Evolutionary conservation across 2,888 invertebrate genomes (phyloP).

Genomic region (Girardia tigrina): DNA sequence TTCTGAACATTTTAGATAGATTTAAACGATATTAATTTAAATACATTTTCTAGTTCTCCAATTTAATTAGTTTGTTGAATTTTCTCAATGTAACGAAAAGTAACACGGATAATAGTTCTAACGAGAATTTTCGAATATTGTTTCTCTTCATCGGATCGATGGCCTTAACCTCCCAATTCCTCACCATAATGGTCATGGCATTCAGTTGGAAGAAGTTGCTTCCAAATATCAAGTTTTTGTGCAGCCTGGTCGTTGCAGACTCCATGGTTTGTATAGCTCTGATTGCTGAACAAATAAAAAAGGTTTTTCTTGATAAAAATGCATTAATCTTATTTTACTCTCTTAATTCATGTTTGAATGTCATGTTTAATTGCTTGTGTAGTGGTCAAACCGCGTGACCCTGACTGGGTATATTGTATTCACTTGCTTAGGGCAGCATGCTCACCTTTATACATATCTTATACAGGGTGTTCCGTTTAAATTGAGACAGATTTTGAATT

Average conservation of each 20-base stretch:
- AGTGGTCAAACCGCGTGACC: too few species aligned
- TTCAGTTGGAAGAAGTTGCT: background rate
- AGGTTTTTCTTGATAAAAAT: background rate
- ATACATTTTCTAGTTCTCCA: background rate
- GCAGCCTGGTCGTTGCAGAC: background rate
- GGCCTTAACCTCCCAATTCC: background rate
- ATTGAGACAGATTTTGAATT: too few species aligned
- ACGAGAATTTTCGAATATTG: background rate
- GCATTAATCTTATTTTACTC: too few species aligned
- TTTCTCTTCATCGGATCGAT: background rate
- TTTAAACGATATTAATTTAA: background rate
- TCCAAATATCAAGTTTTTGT: background rate
- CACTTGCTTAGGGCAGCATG: too few species aligned
- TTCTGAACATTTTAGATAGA: too few species aligned
- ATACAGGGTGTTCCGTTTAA: too few species aligned
- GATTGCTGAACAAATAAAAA: background rate
- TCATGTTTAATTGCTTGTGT: too few species aligned
- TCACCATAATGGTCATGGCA: background rate
- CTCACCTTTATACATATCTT: too few species aligned
- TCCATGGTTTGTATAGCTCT: background rate
- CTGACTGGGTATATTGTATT: too few species aligned
- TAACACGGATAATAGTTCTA: background rate
- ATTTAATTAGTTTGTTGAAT: background rate
- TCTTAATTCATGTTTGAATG: too few species aligned
- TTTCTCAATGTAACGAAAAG: background rate